A percentile compares a stretch with the other conserved stretches of the same genome.
Conservation (phyloP, 2,797 vertebrate genomes). For the Oceanodroma leucorhoa region DNA sequence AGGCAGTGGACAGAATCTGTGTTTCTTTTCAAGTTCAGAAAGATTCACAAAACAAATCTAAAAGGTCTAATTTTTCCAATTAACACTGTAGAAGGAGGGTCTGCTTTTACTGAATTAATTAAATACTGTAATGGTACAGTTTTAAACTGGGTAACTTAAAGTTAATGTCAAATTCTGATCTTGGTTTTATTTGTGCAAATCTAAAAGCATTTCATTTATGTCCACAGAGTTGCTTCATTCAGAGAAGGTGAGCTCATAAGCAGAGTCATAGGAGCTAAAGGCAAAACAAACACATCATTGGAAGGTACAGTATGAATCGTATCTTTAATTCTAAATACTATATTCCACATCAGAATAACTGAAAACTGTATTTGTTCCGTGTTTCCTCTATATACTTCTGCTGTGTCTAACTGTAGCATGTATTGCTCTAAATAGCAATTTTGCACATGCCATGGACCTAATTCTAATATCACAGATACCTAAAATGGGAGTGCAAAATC, state of each 20-base stretch:
- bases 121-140: not conserved
- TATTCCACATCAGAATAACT: not conserved
- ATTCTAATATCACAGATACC: not conserved
- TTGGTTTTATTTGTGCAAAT: not conserved
- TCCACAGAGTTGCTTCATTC: not conserved
- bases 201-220: not conserved
- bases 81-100: not conserved
- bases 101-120: not conserved
- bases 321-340: not conserved
- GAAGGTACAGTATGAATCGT: not conserved
- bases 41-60: slow-evolving; percentile 71
- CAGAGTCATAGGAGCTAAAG: not conserved
- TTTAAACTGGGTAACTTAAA: not conserved
- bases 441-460: not conserved
- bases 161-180: not conserved
- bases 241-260: not conserved
- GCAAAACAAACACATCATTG: not conserved
- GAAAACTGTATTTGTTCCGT: not conserved
- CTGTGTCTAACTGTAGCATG: not conserved
- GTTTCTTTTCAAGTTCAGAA: slow-evolving; percentile 73
- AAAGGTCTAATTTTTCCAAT: slow-evolving; percentile 69
- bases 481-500: not conserved
- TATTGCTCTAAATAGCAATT: not conserved
- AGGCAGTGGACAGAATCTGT: slow-evolving; percentile 69
- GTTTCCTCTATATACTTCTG: not conserved